Percentiles rank a stretch among this genome's conserved stretches.
Conservation (phyloP, 2,888 invertebrate genomes). For the Podotricha telesiphe region DNA sequence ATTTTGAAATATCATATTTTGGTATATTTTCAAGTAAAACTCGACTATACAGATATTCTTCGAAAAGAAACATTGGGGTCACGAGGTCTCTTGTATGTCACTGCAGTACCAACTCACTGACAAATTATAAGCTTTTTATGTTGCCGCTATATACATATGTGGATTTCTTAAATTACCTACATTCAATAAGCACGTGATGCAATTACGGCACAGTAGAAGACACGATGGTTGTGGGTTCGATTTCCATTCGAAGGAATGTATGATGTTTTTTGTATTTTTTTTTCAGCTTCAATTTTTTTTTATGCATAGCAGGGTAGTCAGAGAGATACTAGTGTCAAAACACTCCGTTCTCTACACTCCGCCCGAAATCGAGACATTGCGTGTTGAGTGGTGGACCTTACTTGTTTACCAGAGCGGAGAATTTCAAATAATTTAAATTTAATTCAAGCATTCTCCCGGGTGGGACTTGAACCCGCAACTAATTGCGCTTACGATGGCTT, state of each 20-base stretch:
- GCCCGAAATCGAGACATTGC: no score
- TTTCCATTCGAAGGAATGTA: neutral
- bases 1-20: slow-evolving; percentile 38
- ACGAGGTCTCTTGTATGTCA: slow-evolving; percentile 43
- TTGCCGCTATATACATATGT: slow-evolving; percentile 28
- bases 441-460: no score
- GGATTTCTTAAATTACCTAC: slow-evolving; percentile 37
- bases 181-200: neutral
- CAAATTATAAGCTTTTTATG: slow-evolving; percentile 42
- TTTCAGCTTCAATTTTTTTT: no score
- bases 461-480: no score
- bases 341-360: no score
- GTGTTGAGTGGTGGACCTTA: no score
- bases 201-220: neutral
- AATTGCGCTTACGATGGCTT: no score
- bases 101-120: slow-evolving; percentile 37
- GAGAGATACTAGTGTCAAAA: no score
- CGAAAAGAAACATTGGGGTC: slow-evolving; percentile 46
- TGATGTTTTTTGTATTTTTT: neutral
- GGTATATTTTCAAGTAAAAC: slow-evolving; percentile 17
- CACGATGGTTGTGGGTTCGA: neutral
- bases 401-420: no score
- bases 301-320: no score
- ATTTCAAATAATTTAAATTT: no score
- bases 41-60: slow-evolving; percentile 21